Evolutionary conservation across 2,888 invertebrate species (phyloP).

Genomic region (Amblyteles armatorius): DNA sequence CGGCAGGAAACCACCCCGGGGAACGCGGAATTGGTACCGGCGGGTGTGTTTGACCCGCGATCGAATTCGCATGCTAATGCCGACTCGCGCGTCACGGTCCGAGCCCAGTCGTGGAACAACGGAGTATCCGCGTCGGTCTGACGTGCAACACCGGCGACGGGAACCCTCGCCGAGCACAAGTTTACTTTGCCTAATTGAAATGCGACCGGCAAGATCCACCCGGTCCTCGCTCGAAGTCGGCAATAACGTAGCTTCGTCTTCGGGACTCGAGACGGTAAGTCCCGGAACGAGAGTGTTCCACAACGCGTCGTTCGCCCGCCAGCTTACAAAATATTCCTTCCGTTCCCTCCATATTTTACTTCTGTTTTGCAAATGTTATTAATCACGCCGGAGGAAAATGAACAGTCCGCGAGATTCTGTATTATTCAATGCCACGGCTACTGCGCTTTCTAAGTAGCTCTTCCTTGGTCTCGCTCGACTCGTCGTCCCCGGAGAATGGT

Average conservation of each 20-base stretch:
- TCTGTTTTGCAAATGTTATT: conserved; percentile 17
- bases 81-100: conserved; percentile 12
- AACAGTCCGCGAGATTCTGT: conserved; percentile 22
- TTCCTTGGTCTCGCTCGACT: conserved; percentile 21
- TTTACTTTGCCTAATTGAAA: conserved; percentile 56
- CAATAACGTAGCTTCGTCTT: neutral
- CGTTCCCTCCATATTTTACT: conserved; percentile 2
- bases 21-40: neutral
- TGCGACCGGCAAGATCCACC: conserved; percentile 18
- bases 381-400: conserved; percentile 4
- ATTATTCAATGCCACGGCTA: conserved; percentile 38
- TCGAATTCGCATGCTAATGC: conserved; percentile 28
- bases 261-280: neutral
- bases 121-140: conserved; percentile 2
- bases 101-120: neutral
- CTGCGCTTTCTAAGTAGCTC: conserved; percentile 1
- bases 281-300: neutral
- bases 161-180: conserved; percentile 14
- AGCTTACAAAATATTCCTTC: neutral
- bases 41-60: conserved; percentile 29
- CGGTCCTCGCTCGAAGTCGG: neutral
- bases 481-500: conserved; percentile 25
- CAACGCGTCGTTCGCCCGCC: no score
- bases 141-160: neutral
- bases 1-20: neutral